Evolutionary conservation across 2,888 invertebrate genomes (phyloP).

Genomic region (Stenotaenia linearis): DNA sequence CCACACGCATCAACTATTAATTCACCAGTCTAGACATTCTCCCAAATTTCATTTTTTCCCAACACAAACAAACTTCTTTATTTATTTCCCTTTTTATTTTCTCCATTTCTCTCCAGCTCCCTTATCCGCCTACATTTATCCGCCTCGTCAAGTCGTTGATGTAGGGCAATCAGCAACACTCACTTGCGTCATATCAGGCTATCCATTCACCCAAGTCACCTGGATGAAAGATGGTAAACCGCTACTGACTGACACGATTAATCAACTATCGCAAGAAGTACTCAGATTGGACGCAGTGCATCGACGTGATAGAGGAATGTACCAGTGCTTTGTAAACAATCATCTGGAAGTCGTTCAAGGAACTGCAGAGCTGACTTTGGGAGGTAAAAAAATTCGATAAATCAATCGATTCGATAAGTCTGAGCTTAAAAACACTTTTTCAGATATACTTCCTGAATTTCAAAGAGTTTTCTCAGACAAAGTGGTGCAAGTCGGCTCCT

Average conservation of each 20-base stretch:
- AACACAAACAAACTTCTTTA: no score
- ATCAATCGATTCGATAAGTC: neutral
- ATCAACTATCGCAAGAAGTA: constrained; percentile 35
- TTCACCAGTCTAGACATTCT: no score
- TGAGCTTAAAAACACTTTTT: neutral
- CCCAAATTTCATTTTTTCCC: no score
- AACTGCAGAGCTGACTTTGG: constrained; percentile 63
- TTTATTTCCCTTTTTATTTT: no score
- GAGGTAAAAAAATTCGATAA: constrained; percentile 36
- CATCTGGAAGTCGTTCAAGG: constrained; percentile 57
- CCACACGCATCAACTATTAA: no score
- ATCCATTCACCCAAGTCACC: constrained; percentile 37
- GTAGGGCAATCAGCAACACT: constrained; percentile 40
- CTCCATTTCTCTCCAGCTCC: constrained; percentile 38
- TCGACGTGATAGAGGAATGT: constrained; percentile 49
- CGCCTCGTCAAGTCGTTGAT: constrained; percentile 39
- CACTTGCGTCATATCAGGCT: constrained; percentile 38
- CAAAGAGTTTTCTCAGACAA: constrained; percentile 31
- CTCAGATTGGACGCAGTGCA: constrained; percentile 44
- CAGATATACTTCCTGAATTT: constrained; percentile 35
- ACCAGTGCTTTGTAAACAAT: constrained; percentile 44
- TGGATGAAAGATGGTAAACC: constrained; percentile 43
- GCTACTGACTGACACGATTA: constrained; percentile 38
- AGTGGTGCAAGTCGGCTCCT: constrained; percentile 17
- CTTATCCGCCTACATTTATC: constrained; percentile 36